A percentile compares a stretch with the other conserved stretches of the same genome.
These are phyloP conservation scores for Epirrhoe alternata DNA, from an alignment of 2,888 invertebrate species.

Conservation along the genomic window DNA sequence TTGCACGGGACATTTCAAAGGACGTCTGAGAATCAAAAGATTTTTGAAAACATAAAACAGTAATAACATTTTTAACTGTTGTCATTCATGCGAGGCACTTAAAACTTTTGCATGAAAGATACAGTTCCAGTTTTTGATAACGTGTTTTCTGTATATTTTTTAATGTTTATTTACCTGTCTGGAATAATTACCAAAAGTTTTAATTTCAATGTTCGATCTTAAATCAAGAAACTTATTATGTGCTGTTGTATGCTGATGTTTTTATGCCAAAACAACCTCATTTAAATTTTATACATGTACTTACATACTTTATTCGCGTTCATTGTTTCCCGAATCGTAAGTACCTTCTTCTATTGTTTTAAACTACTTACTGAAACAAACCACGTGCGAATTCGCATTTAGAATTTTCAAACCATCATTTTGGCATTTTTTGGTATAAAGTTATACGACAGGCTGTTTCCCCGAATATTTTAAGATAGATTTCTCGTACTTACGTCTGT, in stretches of 20 bases:
- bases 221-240: background rate
- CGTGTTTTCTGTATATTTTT: background rate
- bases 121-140: background rate
- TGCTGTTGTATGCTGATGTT: background rate
- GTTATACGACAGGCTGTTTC: background rate
- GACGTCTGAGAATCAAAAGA: background rate
- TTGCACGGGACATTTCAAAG: conserved; percentile 30
- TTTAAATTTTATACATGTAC: conserved; percentile 8
- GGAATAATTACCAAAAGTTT: background rate
- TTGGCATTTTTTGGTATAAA: background rate
- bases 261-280: conserved; percentile 1
- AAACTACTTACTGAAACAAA: conserved; percentile 22
- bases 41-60: conserved; percentile 12
- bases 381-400: conserved; percentile 12
- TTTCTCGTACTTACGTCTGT: too few species aligned
- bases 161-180: background rate
- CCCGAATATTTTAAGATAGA: background rate
- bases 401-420: conserved; percentile 4
- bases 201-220: background rate
- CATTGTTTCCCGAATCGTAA: conserved; percentile 18
- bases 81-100: conserved; percentile 6
- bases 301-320: conserved; percentile 2
- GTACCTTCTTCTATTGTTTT: conserved; percentile 5
- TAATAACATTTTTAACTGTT: background rate
- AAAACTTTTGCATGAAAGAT: conserved; percentile 10